Evolutionary conservation across 1,140 invertebrate genomes (phyloP).

Genomic region (Sycophila sp.): DNA sequence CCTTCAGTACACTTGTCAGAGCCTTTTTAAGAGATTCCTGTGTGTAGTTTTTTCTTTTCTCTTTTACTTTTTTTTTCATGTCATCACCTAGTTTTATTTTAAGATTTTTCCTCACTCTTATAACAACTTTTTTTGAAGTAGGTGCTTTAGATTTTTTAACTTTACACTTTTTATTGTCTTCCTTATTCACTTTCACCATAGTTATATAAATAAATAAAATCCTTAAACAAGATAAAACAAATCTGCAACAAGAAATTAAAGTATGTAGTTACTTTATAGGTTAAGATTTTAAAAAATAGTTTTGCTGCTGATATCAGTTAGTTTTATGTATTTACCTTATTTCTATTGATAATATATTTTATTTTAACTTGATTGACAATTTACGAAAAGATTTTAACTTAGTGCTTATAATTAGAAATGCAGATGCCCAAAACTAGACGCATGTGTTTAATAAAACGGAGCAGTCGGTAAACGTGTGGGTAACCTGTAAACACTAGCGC

Average conservation of each 20-base stretch:
- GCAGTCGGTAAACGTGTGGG: neutral
- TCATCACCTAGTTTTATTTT: neutral
- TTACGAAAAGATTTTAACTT: too few relatives aligned
- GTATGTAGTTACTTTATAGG: too few relatives aligned
- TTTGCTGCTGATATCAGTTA: too few relatives aligned
- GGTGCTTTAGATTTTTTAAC: neutral
- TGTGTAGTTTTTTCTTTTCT: neutral
- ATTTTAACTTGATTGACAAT: too few relatives aligned
- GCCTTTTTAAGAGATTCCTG: neutral
- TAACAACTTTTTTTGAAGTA: neutral
- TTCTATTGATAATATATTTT: neutral
- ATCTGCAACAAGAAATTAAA: neutral
- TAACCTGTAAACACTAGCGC: neutral
- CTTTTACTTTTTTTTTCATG: neutral
- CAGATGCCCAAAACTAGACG: neutral
- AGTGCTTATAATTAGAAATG: too few relatives aligned
- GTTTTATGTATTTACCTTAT: neutral
- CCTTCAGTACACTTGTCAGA: too few relatives aligned
- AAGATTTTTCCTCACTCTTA: neutral
- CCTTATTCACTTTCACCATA: neutral
- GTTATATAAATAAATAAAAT: neutral
- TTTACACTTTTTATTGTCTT: neutral
- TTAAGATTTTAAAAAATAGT: too few relatives aligned
- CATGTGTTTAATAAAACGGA: neutral
- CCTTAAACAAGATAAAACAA: neutral